Percentiles rank a stretch among this genome's conserved stretches.
phyloP scores from a whole-genome alignment of 2,888 invertebrate genomes.

The Nudaria mundana region DNA sequence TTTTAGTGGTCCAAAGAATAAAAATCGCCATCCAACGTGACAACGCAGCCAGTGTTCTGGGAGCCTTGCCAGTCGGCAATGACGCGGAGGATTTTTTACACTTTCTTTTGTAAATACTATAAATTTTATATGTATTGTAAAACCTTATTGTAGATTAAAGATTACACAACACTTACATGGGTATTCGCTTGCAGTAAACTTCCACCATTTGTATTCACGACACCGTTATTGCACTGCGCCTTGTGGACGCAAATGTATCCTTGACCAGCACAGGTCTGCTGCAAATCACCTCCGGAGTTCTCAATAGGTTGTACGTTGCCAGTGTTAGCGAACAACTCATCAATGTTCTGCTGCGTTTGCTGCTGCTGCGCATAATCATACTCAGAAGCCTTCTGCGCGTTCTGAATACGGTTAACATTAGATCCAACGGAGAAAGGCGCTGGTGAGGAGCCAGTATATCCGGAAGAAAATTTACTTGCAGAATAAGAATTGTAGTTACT shows the following conservation, averaged over 20 bases:
- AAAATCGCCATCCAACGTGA: too few relatives aligned
- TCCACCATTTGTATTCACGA: slow-evolving; percentile 74
- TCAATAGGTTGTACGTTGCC: slow-evolving; percentile 55
- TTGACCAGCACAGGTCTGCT: slow-evolving; percentile 79
- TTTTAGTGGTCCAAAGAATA: too few relatives aligned
- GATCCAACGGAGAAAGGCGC: slow-evolving; percentile 59
- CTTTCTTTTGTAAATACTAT: too few relatives aligned
- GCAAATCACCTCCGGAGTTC: slow-evolving; percentile 57
- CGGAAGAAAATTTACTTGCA: slow-evolving; percentile 44
- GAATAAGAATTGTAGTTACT: slow-evolving; percentile 27
- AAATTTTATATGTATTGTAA: too few relatives aligned
- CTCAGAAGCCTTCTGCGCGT: slow-evolving; percentile 55
- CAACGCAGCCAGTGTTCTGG: too few relatives aligned
- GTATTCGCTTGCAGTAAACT: slow-evolving; percentile 72
- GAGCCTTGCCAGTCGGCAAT: too few relatives aligned
- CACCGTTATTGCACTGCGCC: slow-evolving; percentile 82
- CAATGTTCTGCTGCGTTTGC: slow-evolving; percentile 59
- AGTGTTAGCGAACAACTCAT: slow-evolving; percentile 58
- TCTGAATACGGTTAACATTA: slow-evolving; percentile 63
- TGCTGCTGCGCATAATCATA: slow-evolving; percentile 59
- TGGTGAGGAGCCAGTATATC: slow-evolving; percentile 65
- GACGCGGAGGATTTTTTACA: too few relatives aligned
- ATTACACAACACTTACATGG: slow-evolving; percentile 77
- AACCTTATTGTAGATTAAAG: too few relatives aligned
- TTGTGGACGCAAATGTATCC: slow-evolving; percentile 83